These are phyloP conservation scores for Drosophila multiciliata DNA, from an alignment of 2,888 invertebrate species.

Conservation along the genomic window DNA sequence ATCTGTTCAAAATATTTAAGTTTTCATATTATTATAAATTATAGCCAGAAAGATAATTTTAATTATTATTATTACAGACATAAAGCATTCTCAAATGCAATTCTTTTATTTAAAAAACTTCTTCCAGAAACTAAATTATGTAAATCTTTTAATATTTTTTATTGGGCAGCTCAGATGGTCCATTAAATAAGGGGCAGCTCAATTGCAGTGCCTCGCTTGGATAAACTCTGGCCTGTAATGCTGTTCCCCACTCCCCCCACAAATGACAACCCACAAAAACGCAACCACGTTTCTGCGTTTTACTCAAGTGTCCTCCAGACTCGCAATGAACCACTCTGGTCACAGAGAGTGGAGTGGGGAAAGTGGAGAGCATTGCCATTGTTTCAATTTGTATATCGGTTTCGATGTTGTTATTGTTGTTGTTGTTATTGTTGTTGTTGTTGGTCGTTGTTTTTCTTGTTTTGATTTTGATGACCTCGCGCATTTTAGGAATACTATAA, in stretches of 20 bases:
- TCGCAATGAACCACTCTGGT: conserved; percentile 30
- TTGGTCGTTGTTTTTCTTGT: conserved; percentile 35
- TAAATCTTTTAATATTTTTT: neutral
- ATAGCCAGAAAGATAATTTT: neutral
- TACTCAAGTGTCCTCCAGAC: conserved; percentile 59
- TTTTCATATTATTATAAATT: neutral
- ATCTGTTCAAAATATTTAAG: neutral
- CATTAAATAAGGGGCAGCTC: conserved; percentile 1
- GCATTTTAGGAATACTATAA: conserved; percentile 55
- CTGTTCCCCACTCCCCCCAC: conserved; percentile 4
- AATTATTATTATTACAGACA: neutral
- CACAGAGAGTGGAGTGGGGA: neutral
- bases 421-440: conserved; percentile 20
- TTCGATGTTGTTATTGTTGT: conserved; percentile 26
- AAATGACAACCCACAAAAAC: conserved; percentile 55
- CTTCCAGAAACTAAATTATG: neutral
- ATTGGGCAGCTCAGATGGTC: conserved; percentile 1
- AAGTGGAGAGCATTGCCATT: conserved; percentile 54
- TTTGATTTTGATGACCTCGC: conserved; percentile 79
- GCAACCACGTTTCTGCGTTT: conserved; percentile 75
- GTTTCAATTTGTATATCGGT: conserved; percentile 74
- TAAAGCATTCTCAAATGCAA: neutral
- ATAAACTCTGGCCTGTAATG: conserved; percentile 1
- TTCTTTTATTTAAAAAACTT: neutral
- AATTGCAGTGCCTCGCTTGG: neutral